Evolutionary conservation across 2,888 invertebrate genomes (phyloP).

Genomic region (Listrodromus nycthemerus): DNA sequence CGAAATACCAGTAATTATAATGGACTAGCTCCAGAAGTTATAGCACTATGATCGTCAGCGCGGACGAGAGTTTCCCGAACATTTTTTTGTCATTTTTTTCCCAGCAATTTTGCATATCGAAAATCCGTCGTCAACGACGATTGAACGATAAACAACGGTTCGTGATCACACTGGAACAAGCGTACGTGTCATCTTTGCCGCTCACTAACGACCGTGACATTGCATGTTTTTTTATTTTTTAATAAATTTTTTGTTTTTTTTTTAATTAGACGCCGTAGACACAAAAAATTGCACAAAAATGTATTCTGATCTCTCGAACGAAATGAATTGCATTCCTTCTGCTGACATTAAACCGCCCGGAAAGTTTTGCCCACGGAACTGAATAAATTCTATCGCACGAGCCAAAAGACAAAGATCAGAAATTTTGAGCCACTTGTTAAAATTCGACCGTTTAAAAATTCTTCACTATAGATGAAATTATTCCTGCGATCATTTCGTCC

Average conservation of each 20-base stretch:
- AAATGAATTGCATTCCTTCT: no score
- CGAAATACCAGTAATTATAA: slow-evolving; percentile 38
- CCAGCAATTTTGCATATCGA: background rate
- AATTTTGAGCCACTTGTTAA: no score
- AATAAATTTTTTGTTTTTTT: background rate
- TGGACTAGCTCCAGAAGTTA: slow-evolving; percentile 48
- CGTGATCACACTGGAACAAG: background rate
- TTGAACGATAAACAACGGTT: no score
- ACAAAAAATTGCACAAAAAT: background rate
- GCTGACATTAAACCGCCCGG: no score
- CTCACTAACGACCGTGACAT: background rate
- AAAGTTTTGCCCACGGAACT: no score
- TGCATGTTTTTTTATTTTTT: background rate
- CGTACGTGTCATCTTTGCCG: background rate
- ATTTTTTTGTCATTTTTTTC: background rate
- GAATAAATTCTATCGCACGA: no score
- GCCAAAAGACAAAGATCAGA: no score
- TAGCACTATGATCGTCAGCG: background rate
- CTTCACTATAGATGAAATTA: no score
- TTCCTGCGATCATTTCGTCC: no score
- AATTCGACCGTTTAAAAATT: no score
- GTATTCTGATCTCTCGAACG: no score
- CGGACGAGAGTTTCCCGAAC: background rate
- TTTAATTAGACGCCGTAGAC: background rate
- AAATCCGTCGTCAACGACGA: no score